Base-by-base conservation (phyloP, 2,797 vertebrate genomes). In the Microcaecilia unicolor region DNA sequence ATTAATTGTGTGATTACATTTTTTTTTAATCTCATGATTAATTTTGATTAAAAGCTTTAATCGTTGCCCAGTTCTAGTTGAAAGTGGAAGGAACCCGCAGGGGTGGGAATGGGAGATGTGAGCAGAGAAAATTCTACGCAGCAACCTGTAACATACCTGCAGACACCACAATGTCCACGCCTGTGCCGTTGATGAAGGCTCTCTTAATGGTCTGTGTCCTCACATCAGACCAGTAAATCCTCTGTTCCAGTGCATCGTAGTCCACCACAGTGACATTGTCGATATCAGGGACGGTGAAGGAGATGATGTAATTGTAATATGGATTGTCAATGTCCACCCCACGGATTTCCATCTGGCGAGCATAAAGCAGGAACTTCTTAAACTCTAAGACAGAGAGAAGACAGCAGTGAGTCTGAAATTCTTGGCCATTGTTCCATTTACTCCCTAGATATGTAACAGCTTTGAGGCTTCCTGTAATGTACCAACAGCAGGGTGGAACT, bases 301-400 rank as follows among this genome's bases (percentile, higher is more conserved):
- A 97, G 77, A 94, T 97, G 70, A 98, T 97, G 72, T 97, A 96
- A 74, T 98, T 98, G 76, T 93, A 98, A 74, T 98, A 96, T 3
- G 95, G 94, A 57, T 93, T 94, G 30, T 97, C 91, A 0, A 98
- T 84, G 74, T 97, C 93, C 37, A 98, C 94, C 0, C 95, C 95
- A 3, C 93, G 76, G 49, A 98, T 98, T 82, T 98, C 95, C 49
- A 94, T 96, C 81, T 97, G 94, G 41, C 94, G 88, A 0, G 95
- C 93, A 3, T 98, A 98, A 18, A 98, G 86, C 48, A 98, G 81
- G 81, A 98, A 98, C 76, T 91, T 91, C 46, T 88, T 88, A 14
- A 87, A 93, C 52, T 96, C 95, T 97, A 70, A 0, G 15, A 6
- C 5, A 40, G 48, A 5, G 21, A 32, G 26, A 6, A 22, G 5